A percentile compares a stretch with the other conserved stretches of the same genome.
Conservation (phyloP, 1,140 invertebrate genomes). For the Hycleus cichorii region DNA sequence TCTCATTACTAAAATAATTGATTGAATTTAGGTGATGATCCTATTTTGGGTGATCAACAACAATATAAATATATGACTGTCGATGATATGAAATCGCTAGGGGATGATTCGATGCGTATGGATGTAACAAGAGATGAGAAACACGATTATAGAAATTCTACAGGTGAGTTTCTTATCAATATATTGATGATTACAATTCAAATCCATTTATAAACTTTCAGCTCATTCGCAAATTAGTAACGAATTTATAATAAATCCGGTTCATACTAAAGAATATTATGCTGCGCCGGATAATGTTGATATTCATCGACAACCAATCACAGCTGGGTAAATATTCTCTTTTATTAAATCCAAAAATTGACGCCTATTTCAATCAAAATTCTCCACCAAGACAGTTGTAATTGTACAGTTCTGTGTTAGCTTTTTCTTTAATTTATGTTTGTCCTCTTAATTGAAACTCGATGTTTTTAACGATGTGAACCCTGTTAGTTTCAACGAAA, state of each 20-base stretch:
- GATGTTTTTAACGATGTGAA: too few relatives aligned
- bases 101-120: constrained; percentile 68
- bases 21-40: constrained; percentile 61
- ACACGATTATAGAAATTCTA: constrained; percentile 39
- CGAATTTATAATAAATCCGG: constrained; percentile 44
- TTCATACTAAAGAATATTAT: constrained; percentile 43
- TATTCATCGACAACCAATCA: constrained; percentile 73
- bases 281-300: constrained; percentile 70
- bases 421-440: too few relatives aligned
- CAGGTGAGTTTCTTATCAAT: constrained; percentile 30
- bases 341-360: constrained; percentile 16
- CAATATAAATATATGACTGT: constrained; percentile 83
- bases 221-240: constrained; percentile 43
- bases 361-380: too few relatives aligned
- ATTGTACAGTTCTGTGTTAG: not conserved
- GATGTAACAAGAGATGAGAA: constrained; percentile 66
- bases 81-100: constrained; percentile 74
- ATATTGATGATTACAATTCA: not conserved
- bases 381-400: constrained; percentile 10
- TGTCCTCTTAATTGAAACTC: too few relatives aligned
- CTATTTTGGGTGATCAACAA: constrained; percentile 68
- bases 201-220: constrained; percentile 18
- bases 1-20: not conserved
- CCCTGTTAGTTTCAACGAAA: too few relatives aligned
- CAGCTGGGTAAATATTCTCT: constrained; percentile 68